Percentiles rank a stretch among this genome's conserved stretches.
Conservation (phyloP, 1,140 invertebrate species). For the Heterodera carotae region DNA sequence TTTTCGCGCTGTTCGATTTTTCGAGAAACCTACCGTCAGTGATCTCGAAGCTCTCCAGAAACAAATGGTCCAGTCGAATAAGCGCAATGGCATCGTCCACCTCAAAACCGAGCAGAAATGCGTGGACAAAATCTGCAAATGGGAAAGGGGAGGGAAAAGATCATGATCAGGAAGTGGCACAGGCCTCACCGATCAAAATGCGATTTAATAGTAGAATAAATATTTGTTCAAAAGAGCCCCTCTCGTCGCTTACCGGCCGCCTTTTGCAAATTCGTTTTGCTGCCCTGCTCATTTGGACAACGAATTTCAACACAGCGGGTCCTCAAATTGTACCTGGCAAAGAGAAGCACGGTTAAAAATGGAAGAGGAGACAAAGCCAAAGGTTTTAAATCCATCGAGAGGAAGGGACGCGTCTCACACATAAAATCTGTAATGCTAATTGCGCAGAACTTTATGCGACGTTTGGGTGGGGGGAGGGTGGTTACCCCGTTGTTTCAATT, state of each 20-base stretch:
- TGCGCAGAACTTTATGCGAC: too few species aligned
- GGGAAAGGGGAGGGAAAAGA: neutral
- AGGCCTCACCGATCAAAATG: too few species aligned
- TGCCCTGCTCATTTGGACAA: conserved; percentile 66
- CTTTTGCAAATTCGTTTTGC: conserved; percentile 89
- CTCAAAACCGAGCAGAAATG: conserved; percentile 93
- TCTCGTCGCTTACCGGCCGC: conserved; percentile 71
- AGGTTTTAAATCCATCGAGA: too few species aligned
- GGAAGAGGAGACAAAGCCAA: neutral
- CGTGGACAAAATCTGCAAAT: conserved; percentile 84
- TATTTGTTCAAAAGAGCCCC: neutral
- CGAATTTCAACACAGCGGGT: conserved; percentile 85
- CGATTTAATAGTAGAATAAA: neutral
- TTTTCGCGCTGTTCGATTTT: too few species aligned
- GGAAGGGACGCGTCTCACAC: too few species aligned
- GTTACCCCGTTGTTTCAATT: neutral
- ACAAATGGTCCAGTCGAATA: conserved; percentile 91
- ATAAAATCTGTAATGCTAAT: too few species aligned
- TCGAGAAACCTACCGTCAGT: conserved; percentile 79
- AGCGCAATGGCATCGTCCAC: conserved; percentile 94
- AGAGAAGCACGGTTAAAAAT: neutral
- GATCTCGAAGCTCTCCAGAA: conserved; percentile 93
- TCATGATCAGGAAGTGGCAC: neutral
- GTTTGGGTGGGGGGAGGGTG: too few species aligned
- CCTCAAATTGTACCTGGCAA: conserved; percentile 80